phyloP scores from a whole-genome alignment of 1,140 invertebrate genomes.

The Camponotus pennsylvanicus region DNA sequence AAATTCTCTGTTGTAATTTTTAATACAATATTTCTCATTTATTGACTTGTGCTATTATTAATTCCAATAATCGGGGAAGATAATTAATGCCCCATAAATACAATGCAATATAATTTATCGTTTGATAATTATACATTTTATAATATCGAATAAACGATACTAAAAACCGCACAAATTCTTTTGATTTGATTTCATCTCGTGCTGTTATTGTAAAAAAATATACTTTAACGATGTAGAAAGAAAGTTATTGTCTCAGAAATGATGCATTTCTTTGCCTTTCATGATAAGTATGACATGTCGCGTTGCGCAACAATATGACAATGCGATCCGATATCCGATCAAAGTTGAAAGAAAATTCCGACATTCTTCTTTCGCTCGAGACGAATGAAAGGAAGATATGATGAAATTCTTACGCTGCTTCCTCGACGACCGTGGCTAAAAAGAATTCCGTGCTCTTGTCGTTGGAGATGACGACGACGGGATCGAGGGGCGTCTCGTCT shows the following conservation, averaged over 20 bases:
- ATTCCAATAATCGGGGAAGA: neutral
- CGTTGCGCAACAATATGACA: slow-evolving; percentile 27
- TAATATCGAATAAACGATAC: neutral
- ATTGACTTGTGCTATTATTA: neutral
- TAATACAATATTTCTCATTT: neutral
- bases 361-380: slow-evolving; percentile 1
- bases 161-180: neutral
- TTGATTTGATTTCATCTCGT: neutral
- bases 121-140: neutral
- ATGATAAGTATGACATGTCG: neutral
- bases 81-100: neutral
- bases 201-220: neutral
- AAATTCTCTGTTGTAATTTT: neutral
- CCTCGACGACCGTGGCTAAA: slow-evolving; percentile 93
- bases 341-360: slow-evolving; percentile 42
- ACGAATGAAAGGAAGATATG: slow-evolving; percentile 50
- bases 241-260: slow-evolving; percentile 14
- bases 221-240: neutral
- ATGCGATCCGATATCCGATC: slow-evolving; percentile 31
- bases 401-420: slow-evolving; percentile 88
- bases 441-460: slow-evolving; percentile 96
- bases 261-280: neutral
- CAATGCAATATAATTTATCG: neutral
- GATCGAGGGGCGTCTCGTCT: slow-evolving; percentile 87
- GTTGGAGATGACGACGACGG: slow-evolving; percentile 92